Evolutionary conservation across 92 coral and sea anemone species (phyloP).

Genomic region (Palythoa grandiflora): DNA sequence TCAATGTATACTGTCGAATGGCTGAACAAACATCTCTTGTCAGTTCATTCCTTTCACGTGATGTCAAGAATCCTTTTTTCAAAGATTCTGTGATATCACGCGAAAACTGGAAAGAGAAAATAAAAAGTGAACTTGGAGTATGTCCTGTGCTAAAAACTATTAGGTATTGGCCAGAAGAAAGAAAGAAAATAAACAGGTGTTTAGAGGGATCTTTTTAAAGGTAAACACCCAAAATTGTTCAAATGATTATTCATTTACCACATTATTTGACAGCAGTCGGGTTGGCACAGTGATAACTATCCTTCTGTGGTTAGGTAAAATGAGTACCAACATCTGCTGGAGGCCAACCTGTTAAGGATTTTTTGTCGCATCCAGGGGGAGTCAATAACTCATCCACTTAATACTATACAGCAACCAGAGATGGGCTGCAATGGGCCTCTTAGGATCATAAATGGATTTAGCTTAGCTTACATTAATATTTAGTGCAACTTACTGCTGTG

Average conservation of each 20-base stretch:
- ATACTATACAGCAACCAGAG: conserved; percentile 8
- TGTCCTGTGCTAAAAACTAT: background rate
- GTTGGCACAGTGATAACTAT: conserved; percentile 11
- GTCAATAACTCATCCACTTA: conserved; percentile 4
- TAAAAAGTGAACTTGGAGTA: conserved; percentile 2
- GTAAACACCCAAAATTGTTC: background rate
- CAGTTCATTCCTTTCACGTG: conserved; percentile 62
- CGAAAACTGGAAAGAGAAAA: conserved; percentile 27
- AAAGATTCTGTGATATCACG: background rate
- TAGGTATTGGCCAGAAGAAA: conserved; percentile 5
- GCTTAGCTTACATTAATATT: background rate
- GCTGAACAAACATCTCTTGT: conserved; percentile 67
- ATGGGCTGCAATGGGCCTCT: conserved; percentile 7
- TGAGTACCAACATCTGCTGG: conserved; percentile 6
- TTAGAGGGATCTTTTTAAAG: conserved; percentile 6
- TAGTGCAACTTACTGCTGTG: conserved; percentile 6
- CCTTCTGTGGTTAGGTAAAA: conserved; percentile 8
- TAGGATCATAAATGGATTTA: background rate
- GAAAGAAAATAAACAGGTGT: background rate
- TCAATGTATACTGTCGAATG: conserved; percentile 65
- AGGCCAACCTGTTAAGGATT: conserved; percentile 2
- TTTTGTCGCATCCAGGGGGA: conserved; percentile 10
- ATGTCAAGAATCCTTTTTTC: conserved; percentile 5
- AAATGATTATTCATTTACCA: conserved; percentile 4
- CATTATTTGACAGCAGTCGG: conserved; percentile 12